phyloP scores from a whole-genome alignment of 2,888 invertebrate species.

The Anticlea derivata region DNA sequence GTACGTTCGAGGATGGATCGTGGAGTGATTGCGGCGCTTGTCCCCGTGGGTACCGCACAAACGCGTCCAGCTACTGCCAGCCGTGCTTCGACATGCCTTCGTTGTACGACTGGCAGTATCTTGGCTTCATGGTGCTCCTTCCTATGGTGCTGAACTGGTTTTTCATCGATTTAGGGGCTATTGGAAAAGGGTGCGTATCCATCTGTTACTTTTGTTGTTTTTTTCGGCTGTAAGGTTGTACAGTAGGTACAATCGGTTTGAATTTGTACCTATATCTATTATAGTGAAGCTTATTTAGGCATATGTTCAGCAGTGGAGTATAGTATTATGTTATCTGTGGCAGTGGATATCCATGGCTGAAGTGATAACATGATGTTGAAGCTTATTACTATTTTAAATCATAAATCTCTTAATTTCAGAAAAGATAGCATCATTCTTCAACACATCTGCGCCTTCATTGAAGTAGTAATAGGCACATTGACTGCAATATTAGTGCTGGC shows the following conservation, averaged over 20 bases:
- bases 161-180: constrained; percentile 93
- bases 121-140: constrained; percentile 96
- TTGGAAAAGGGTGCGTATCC: constrained; percentile 59
- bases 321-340: too few species aligned
- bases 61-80: constrained; percentile 88
- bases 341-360: too few species aligned
- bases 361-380: too few species aligned
- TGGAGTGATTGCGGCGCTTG: constrained; percentile 95
- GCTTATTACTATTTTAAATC: neutral
- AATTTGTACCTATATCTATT: too few species aligned
- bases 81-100: constrained; percentile 90
- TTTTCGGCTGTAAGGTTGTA: too few species aligned
- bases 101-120: constrained; percentile 96
- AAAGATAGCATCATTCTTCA: constrained; percentile 89
- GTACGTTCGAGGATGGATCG: constrained; percentile 85
- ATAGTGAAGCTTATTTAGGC: too few species aligned
- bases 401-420: constrained; percentile 73
- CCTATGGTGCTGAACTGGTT: constrained; percentile 96
- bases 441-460: constrained; percentile 92
- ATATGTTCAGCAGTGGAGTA: too few species aligned
- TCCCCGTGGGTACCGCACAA: constrained; percentile 91
- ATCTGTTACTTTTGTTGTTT: too few species aligned
- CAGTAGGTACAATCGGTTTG: too few species aligned
- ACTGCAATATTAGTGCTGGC: constrained; percentile 91
- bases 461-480: constrained; percentile 90